Percentiles rank a stretch among this genome's conserved stretches.
These are phyloP conservation scores for Drepana arcuata DNA, from an alignment of 1,140 invertebrate genomes.

Conservation along the genomic window DNA sequence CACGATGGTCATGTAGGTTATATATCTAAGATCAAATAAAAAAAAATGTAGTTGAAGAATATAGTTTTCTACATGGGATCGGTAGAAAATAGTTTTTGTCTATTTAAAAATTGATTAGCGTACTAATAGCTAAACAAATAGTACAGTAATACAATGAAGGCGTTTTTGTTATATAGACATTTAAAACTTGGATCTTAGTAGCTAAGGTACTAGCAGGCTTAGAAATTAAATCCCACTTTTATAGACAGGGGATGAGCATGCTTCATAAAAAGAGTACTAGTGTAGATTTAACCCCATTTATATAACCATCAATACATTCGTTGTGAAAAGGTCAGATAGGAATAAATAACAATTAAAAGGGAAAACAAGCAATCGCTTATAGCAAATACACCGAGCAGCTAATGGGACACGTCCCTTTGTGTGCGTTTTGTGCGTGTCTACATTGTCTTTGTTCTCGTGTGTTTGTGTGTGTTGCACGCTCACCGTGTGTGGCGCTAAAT, in stretches of 20 bases:
- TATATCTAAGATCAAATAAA: no score
- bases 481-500: slow-evolving; percentile 67
- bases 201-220: slow-evolving; percentile 22
- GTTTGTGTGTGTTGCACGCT: slow-evolving; percentile 74
- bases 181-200: no score
- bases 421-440: slow-evolving; percentile 70
- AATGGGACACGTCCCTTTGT: slow-evolving; percentile 53
- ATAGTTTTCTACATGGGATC: slow-evolving; percentile 22
- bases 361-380: slow-evolving; percentile 39
- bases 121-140: slow-evolving; percentile 22
- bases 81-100: slow-evolving; percentile 32
- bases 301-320: slow-evolving; percentile 19
- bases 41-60: slow-evolving; percentile 17
- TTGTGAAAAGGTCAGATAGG: slow-evolving; percentile 12
- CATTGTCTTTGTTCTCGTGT: slow-evolving; percentile 72
- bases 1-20: slow-evolving; percentile 29
- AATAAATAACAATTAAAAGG: slow-evolving; percentile 21
- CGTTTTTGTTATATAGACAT: no score
- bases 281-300: slow-evolving; percentile 40
- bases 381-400: slow-evolving; percentile 69
- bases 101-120: slow-evolving; percentile 19
- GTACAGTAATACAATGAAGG: slow-evolving; percentile 15
- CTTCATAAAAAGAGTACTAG: slow-evolving; percentile 35
- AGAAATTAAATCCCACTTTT: slow-evolving; percentile 35
- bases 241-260: slow-evolving; percentile 59